These are phyloP conservation scores for Macaria liturata DNA, from an alignment of 2,888 invertebrate genomes.

Conservation along the genomic window DNA sequence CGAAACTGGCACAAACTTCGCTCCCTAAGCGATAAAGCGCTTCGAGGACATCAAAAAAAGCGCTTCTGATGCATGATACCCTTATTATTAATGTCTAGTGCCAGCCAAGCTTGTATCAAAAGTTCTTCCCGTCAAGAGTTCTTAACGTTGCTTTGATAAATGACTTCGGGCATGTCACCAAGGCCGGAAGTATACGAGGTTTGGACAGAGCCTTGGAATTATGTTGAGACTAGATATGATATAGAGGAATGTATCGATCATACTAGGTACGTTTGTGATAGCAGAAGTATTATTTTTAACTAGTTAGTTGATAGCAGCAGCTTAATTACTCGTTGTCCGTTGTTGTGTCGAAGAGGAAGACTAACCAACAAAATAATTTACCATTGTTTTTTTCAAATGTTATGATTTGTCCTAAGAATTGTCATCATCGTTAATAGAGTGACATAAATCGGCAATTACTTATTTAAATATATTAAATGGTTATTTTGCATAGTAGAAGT, in stretches of 20 bases:
- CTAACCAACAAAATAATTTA: too few relatives aligned
- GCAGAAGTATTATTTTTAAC: too few relatives aligned
- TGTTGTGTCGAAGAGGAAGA: too few relatives aligned
- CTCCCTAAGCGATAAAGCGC: slow-evolving; percentile 77
- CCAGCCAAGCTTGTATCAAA: slow-evolving; percentile 79
- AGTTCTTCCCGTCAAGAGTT: slow-evolving; percentile 78
- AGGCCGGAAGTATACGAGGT: slow-evolving; percentile 3
- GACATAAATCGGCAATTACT: slow-evolving; percentile 38
- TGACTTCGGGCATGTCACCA: slow-evolving; percentile 55
- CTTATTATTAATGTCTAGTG: slow-evolving; percentile 80
- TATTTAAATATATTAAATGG: slow-evolving; percentile 37
- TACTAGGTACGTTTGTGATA: too few relatives aligned
- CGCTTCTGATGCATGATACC: slow-evolving; percentile 71
- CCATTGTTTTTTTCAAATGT: too few relatives aligned
- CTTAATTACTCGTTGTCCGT: too few relatives aligned
- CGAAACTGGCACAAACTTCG: slow-evolving; percentile 63
- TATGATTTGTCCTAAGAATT: too few relatives aligned
- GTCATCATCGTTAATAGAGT: too few relatives aligned
- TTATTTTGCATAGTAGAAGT: neutral
- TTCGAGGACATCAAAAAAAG: slow-evolving; percentile 67
- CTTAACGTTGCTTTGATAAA: slow-evolving; percentile 80
- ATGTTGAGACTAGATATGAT: too few relatives aligned
- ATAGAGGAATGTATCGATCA: too few relatives aligned
- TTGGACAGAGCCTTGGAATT: neutral
- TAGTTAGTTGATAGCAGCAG: too few relatives aligned